Evolutionary conservation across 1,140 invertebrate species (phyloP).

Genomic region (Orchesella cincta): DNA sequence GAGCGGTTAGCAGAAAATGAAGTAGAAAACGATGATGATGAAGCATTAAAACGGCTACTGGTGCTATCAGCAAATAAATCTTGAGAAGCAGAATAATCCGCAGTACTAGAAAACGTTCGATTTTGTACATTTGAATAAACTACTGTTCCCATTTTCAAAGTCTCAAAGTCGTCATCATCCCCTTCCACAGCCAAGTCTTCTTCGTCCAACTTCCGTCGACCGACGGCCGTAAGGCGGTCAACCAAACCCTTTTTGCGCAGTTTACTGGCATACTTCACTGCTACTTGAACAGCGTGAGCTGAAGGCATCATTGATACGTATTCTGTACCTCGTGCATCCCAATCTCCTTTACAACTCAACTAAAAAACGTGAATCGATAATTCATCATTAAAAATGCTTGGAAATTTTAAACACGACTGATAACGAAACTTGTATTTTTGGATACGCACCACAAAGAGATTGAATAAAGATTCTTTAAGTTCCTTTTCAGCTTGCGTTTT

Average conservation of each 20-base stretch:
- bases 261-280: slow-evolving; percentile 81
- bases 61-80: slow-evolving; percentile 27
- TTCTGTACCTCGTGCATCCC: slow-evolving; percentile 82
- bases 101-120: background rate
- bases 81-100: slow-evolving; percentile 6
- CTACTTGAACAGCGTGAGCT: slow-evolving; percentile 74
- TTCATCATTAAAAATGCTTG: slow-evolving; percentile 35
- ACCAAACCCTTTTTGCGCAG: slow-evolving; percentile 74
- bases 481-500: slow-evolving; percentile 65
- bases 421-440: slow-evolving; percentile 29
- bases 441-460: slow-evolving; percentile 78
- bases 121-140: slow-evolving; percentile 15
- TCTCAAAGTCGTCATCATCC: slow-evolving; percentile 53
- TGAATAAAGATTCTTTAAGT: slow-evolving; percentile 76
- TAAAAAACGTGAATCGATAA: too few species aligned
- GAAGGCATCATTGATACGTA: slow-evolving; percentile 79
- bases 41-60: slow-evolving; percentile 14
- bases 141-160: slow-evolving; percentile 45
- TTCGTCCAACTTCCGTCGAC: slow-evolving; percentile 53
- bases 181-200: slow-evolving; percentile 52
- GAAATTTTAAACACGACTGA: slow-evolving; percentile 38
- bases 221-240: slow-evolving; percentile 59
- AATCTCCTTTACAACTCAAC: slow-evolving; percentile 78
- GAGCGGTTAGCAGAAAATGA: background rate
- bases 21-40: background rate